phyloP scores from a whole-genome alignment of 2,888 invertebrate species.

The Hydroisotoma schaefferi region DNA sequence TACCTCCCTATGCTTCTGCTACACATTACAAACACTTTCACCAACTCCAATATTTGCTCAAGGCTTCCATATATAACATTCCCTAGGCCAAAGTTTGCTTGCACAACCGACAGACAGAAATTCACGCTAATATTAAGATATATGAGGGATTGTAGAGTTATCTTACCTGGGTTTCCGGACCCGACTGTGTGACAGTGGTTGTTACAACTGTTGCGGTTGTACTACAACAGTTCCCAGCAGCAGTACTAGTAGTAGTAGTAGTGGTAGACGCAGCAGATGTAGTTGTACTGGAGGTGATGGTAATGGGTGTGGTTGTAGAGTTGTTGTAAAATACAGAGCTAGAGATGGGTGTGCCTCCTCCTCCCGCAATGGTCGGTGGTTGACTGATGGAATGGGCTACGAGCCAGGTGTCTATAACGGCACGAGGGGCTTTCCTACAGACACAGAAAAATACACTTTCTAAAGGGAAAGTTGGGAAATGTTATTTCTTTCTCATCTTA shows the following conservation, averaged over 20 bases:
- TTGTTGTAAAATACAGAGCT: no score
- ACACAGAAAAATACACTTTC: no score
- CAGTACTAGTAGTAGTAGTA: not conserved
- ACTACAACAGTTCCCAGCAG: not conserved
- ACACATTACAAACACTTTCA: no score
- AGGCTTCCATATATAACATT: no score
- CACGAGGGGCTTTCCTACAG: slow-evolving; percentile 82
- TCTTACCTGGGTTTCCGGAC: not conserved
- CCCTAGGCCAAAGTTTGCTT: no score
- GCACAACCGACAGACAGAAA: no score
- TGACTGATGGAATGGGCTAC: slow-evolving; percentile 70
- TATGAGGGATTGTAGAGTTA: no score
- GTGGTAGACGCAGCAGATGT: slow-evolving; percentile 6
- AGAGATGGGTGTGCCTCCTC: slow-evolving; percentile 25
- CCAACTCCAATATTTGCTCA: no score
- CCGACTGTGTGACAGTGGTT: not conserved
- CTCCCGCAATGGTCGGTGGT: slow-evolving; percentile 33
- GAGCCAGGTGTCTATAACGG: slow-evolving; percentile 90
- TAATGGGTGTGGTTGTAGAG: slow-evolving; percentile 29
- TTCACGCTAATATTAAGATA: no score
- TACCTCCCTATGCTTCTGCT: no score
- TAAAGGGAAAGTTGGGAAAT: no score
- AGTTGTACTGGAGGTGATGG: slow-evolving; percentile 38
- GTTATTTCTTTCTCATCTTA: no score
- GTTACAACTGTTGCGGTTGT: not conserved